Percentiles rank a stretch among this genome's conserved stretches.
Conservation (phyloP, 2,113 vertebrate genomes). For the Spea bombifrons region DNA sequence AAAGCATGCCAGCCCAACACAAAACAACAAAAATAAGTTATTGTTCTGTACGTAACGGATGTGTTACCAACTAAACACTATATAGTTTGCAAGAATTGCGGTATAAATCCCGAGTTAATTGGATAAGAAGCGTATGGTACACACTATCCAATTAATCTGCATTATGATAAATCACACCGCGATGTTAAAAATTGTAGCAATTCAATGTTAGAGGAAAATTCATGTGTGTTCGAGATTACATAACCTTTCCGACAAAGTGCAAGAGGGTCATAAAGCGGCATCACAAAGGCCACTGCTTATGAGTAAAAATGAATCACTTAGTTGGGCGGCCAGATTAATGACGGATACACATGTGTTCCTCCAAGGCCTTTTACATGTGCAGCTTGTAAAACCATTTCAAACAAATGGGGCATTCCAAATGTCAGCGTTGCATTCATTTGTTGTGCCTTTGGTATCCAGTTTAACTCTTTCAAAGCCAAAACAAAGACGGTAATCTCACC, state of each 20-base stretch:
- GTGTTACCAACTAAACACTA: no score
- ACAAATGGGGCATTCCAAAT: constrained; percentile 27
- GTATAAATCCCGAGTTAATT: no score
- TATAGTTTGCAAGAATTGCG: no score
- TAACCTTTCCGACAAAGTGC: constrained; percentile 43
- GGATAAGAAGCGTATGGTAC: no score
- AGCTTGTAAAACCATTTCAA: constrained; percentile 16
- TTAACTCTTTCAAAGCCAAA: constrained; percentile 12
- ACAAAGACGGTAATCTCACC: no score
- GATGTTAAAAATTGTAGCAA: neutral
- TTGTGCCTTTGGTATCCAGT: neutral
- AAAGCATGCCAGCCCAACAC: no score
- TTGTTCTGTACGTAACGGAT: no score
- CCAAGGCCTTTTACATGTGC: constrained; percentile 4
- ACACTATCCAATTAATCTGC: constrained; percentile 15
- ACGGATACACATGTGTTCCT: neutral
- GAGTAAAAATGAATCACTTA: constrained; percentile 28
- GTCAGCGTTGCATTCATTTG: constrained; percentile 25
- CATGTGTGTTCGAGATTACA: constrained; percentile 23
- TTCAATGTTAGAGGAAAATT: constrained; percentile 19
- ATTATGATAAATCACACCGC: neutral
- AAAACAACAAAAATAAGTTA: no score
- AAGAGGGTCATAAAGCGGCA: constrained; percentile 33
- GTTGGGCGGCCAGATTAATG: constrained; percentile 35
- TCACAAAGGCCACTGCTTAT: constrained; percentile 39